Evolutionary conservation across 2,113 vertebrate genomes (phyloP).

Genomic region (Seriola quinqueradiata): DNA sequence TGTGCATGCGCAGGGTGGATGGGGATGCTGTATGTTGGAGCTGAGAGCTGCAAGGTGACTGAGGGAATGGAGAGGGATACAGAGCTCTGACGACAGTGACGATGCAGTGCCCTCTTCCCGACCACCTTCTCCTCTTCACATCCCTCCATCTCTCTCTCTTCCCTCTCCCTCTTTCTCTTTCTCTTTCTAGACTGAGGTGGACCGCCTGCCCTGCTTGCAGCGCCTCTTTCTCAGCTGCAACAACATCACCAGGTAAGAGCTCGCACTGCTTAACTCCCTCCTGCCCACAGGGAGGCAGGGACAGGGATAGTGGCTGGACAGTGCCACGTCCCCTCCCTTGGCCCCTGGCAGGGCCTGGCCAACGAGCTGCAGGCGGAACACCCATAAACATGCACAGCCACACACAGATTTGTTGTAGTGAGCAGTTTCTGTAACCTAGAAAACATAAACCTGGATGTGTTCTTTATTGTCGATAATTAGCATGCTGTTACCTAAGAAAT

Average conservation of each 20-base stretch:
- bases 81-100: slow-evolving; percentile 71
- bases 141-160: slow-evolving; percentile 67
- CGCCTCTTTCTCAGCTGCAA: slow-evolving; percentile 98
- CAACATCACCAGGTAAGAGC: slow-evolving; percentile 95
- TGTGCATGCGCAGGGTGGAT: slow-evolving; percentile 81
- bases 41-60: slow-evolving; percentile 86
- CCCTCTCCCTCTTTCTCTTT: slow-evolving; percentile 76
- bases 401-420: slow-evolving; percentile 45
- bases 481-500: slow-evolving; percentile 23
- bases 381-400: slow-evolving; percentile 21
- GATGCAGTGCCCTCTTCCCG: slow-evolving; percentile 67
- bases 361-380: slow-evolving; percentile 41
- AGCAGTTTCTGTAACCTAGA: slow-evolving; percentile 49
- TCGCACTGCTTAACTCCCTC: slow-evolving; percentile 70
- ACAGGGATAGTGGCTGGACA: slow-evolving; percentile 52
- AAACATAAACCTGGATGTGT: not conserved
- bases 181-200: slow-evolving; percentile 93
- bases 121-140: slow-evolving; percentile 61
- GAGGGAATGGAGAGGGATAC: slow-evolving; percentile 79
- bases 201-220: slow-evolving; percentile 93
- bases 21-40: slow-evolving; percentile 81
- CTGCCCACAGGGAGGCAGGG: slow-evolving; percentile 52
- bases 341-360: slow-evolving; percentile 47
- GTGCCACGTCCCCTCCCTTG: slow-evolving; percentile 48
- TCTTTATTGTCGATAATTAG: slow-evolving; percentile 33